Percentiles rank a stretch among this genome's conserved stretches.
These are phyloP conservation scores for Mesembrinibis cayennensis DNA, from an alignment of 2,113 vertebrate genomes.

Conservation along the genomic window DNA sequence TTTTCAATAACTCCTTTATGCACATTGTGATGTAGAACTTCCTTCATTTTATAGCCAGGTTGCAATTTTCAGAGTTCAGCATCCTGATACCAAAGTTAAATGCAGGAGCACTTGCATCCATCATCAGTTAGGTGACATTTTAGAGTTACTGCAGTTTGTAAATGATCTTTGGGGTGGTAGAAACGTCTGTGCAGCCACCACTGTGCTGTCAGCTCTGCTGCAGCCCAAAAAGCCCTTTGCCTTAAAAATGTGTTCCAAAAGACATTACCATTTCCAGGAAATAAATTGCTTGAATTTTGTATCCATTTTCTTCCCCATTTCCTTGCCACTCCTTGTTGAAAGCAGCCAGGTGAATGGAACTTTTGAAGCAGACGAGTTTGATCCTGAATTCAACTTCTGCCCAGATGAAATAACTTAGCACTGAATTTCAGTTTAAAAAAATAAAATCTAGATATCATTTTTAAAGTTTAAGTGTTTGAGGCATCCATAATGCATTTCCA, in stretches of 20 bases:
- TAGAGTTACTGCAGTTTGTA: neutral
- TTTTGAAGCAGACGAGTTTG: neutral
- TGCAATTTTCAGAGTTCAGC: neutral
- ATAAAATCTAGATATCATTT: neutral
- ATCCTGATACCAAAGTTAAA: neutral
- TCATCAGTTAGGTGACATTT: constrained; percentile 18
- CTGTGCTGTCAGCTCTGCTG: neutral
- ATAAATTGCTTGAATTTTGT: neutral
- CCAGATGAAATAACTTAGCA: neutral
- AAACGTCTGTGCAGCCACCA: neutral
- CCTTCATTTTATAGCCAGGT: neutral
- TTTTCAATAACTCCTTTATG: neutral
- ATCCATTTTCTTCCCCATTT: neutral
- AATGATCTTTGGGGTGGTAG: constrained; percentile 4
- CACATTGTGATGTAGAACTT: neutral
- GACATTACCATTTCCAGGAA: neutral
- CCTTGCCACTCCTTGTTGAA: neutral
- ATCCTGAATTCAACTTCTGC: neutral
- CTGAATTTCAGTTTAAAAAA: neutral
- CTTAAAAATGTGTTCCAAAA: neutral
- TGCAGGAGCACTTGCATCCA: neutral
- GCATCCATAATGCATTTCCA: neutral
- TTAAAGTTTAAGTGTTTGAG: neutral
- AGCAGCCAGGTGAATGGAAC: neutral
- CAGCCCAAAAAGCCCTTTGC: neutral